Evolutionary conservation across 2,888 invertebrate species (phyloP), one percentile per base, ranked within the genome.

Genomic region (Cylindroiulus punctatus): DNA sequence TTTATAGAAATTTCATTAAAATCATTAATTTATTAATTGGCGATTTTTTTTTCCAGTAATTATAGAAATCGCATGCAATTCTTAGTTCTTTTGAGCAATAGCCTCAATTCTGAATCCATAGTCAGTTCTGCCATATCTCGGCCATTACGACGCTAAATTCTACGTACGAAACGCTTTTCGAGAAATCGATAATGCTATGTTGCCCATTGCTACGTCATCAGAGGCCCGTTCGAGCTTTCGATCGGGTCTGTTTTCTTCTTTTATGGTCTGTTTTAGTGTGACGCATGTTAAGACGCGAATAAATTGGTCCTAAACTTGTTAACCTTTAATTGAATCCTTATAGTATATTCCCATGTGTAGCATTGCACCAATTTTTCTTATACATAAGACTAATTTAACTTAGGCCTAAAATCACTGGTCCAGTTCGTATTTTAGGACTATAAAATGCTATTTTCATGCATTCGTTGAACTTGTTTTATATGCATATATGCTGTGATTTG

Each of bases 111-210:
- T 36, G 36, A 36, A 36, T n/a, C n/a, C n/a, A n/a, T 22, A 12
- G 65, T 26, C 65, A 4, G 10, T 65, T 76, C 14, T 52, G 52
- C 30, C 1, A 26, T 30, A 76, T 76, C 26, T 76, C 26, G 26
- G 26, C 12, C 26, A 65, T 22, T 65, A 65, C 7, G 10, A n/a
- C 76, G 5, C 76, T 22, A 76, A 76, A 76, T 30, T 30, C 76
- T 30, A 30, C 76, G 7, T 76, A 14, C 76, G 14, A 30, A 76
- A 76, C 22, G 65, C 65, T 14, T 26, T 76, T 30, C 76, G 3
- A 76, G 30, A 76, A 76, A 76, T 76, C 76, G 30, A 76, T 76
- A 76, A 76, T 76, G 30, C 76, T 2, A 76, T 76, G 1, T 30
- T 76, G 26, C 30, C 76, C 76, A 12, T 76, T 76, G 76, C 76